These are phyloP conservation scores for Ips nitidus DNA, from an alignment of 1,140 invertebrate species.

Conservation along the genomic window DNA sequence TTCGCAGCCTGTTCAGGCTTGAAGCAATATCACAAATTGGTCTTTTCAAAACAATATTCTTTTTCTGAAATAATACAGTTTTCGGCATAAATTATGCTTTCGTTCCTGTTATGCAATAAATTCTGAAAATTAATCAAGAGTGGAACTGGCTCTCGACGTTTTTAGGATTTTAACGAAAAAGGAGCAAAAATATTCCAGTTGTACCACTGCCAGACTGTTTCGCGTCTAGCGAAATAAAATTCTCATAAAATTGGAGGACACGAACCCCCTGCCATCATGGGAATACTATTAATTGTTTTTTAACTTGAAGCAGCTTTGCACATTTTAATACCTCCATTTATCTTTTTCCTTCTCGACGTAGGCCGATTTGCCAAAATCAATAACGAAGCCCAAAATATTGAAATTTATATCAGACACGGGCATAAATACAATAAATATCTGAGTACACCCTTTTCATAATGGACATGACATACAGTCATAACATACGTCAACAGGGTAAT, in stretches of 20 bases:
- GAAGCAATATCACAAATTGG: too few relatives aligned
- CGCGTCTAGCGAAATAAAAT: conserved; percentile 28
- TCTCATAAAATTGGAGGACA: conserved; percentile 28
- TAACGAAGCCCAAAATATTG: neutral
- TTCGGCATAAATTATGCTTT: conserved; percentile 41
- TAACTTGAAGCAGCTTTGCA: conserved; percentile 24
- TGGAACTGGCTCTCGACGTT: conserved; percentile 42
- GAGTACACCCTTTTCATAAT: conserved; percentile 28
- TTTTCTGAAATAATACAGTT: conserved; percentile 18
- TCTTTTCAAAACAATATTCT: too few relatives aligned
- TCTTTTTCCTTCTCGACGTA: conserved; percentile 10
- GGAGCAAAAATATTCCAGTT: conserved; percentile 41
- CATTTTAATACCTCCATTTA: conserved; percentile 32
- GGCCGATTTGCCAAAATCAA: neutral
- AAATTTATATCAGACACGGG: neutral
- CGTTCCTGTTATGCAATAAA: conserved; percentile 45
- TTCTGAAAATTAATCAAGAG: conserved; percentile 48
- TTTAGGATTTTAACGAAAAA: conserved; percentile 43
- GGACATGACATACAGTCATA: conserved; percentile 22
- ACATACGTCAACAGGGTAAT: conserved; percentile 34
- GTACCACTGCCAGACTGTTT: conserved; percentile 42
- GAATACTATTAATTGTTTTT: conserved; percentile 32
- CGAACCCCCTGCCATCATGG: conserved; percentile 19
- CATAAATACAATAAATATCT: conserved; percentile 1
- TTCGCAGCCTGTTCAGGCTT: too few relatives aligned